Evolutionary conservation across 2,797 vertebrate species (phyloP).

Genomic region (Typhlichthys eigenmanni): DNA sequence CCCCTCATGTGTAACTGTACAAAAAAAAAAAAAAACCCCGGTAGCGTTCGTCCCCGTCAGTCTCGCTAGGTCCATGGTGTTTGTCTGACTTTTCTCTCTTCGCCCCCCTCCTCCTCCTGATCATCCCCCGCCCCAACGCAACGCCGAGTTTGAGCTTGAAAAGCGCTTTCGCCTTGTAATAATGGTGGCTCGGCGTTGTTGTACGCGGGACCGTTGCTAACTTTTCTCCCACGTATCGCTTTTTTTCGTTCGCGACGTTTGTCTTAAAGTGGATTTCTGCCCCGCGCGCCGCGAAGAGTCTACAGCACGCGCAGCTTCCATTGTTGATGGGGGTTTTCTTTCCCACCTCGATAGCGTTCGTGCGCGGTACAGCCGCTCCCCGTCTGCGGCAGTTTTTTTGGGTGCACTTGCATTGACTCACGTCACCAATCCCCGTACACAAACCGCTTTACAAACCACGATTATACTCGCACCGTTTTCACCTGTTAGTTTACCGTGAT

Average conservation of each 20-base stretch:
- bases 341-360: slow-evolving; percentile 51
- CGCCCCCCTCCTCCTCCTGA: slow-evolving; percentile 32
- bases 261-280: slow-evolving; percentile 9
- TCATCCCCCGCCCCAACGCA: slow-evolving; percentile 36
- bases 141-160: slow-evolving; percentile 73
- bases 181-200: slow-evolving; percentile 63
- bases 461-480: slow-evolving; percentile 16
- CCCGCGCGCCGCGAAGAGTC: slow-evolving; percentile 4
- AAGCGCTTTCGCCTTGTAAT: slow-evolving; percentile 71
- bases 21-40: slow-evolving; percentile 43
- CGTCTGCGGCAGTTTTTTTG: slow-evolving; percentile 78
- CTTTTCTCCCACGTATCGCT: slow-evolving; percentile 45
- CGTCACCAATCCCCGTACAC: slow-evolving; percentile 53
- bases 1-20: background rate
- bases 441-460: slow-evolving; percentile 5
- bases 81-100: slow-evolving; percentile 61
- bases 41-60: slow-evolving; percentile 51
- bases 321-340: slow-evolving; percentile 47
- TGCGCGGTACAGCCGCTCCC: slow-evolving; percentile 76
- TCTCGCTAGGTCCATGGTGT: slow-evolving; percentile 66
- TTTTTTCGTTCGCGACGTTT: background rate
- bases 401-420: slow-evolving; percentile 76
- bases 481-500: slow-evolving; percentile 52
- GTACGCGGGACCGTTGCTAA: slow-evolving; percentile 45
- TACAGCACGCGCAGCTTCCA: slow-evolving; percentile 60